Evolutionary conservation across 2,888 invertebrate species (phyloP).

Genomic region (Andrena praecox): DNA sequence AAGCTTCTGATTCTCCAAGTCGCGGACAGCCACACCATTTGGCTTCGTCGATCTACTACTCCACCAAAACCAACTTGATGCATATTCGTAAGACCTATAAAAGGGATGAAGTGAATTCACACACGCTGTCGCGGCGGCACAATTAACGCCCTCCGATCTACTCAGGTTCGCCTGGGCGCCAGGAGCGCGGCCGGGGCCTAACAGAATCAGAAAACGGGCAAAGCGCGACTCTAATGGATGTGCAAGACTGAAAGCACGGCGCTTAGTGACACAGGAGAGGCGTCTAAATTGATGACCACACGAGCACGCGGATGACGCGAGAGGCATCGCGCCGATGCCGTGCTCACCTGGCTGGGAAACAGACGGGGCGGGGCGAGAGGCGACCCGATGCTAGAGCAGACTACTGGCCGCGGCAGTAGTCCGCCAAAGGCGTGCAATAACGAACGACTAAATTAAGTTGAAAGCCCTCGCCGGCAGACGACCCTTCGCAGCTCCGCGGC

Average conservation of each 20-base stretch:
- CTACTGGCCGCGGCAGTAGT: slow-evolving; percentile 35
- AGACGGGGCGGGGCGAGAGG: neutral
- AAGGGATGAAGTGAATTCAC: neutral
- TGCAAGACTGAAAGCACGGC: slow-evolving; percentile 53
- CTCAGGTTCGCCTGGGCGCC: neutral
- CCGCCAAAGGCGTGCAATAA: slow-evolving; percentile 61
- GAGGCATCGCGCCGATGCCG: slow-evolving; percentile 41
- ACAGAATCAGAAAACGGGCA: slow-evolving; percentile 46
- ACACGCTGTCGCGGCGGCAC: neutral
- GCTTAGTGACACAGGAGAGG: slow-evolving; percentile 48
- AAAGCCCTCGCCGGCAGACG: slow-evolving; percentile 68
- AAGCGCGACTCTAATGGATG: slow-evolving; percentile 41
- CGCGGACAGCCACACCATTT: neutral
- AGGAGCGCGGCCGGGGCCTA: slow-evolving; percentile 15
- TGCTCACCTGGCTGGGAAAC: slow-evolving; percentile 44
- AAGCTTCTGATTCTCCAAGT: neutral
- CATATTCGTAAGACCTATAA: neutral
- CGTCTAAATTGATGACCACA: slow-evolving; percentile 60
- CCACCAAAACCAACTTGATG: neutral
- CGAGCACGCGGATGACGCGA: slow-evolving; percentile 21
- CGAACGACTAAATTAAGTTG: slow-evolving; percentile 76
- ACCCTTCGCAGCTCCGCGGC: slow-evolving; percentile 56
- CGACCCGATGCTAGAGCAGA: neutral
- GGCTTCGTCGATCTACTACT: neutral
- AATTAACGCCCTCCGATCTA: neutral